These are phyloP conservation scores for Neoscelio sp. DNA, from an alignment of 2,888 invertebrate genomes.

Conservation along the genomic window DNA sequence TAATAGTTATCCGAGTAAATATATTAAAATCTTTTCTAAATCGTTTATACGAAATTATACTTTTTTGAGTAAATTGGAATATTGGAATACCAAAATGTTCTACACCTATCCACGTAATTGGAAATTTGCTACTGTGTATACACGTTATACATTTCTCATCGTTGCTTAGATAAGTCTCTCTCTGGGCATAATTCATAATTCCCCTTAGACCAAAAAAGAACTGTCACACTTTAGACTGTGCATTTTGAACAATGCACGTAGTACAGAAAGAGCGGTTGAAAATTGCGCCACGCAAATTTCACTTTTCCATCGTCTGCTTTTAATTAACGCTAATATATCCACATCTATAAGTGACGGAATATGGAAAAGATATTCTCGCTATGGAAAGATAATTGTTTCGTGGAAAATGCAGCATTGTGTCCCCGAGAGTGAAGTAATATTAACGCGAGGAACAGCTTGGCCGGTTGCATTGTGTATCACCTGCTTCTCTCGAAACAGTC, in stretches of 20 bases:
- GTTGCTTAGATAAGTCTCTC: no score
- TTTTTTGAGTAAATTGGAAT: no score
- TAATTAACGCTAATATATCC: conserved; percentile 35
- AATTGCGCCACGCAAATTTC: conserved; percentile 36
- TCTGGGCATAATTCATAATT: no score
- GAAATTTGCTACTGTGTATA: no score
- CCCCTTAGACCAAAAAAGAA: no score
- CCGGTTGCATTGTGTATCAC: conserved; percentile 72
- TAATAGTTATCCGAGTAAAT: no score
- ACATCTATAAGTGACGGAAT: conserved; percentile 43
- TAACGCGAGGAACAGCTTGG: conserved; percentile 7
- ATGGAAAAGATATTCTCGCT: conserved; percentile 51
- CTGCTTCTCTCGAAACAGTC: conserved; percentile 68
- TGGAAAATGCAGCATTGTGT: conserved; percentile 56
- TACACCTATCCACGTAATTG: no score
- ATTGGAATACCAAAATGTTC: no score
- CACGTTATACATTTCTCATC: no score
- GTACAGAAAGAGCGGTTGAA: not conserved
- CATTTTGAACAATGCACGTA: conserved; percentile 21
- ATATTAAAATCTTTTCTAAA: no score
- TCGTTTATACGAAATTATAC: no score
- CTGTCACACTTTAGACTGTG: no score
- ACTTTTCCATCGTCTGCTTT: conserved; percentile 33
- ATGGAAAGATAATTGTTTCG: conserved; percentile 58
- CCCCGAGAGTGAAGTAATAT: conserved; percentile 46